phyloP scores from a whole-genome alignment of 2,797 vertebrate species.

The Scolopax rusticola region DNA sequence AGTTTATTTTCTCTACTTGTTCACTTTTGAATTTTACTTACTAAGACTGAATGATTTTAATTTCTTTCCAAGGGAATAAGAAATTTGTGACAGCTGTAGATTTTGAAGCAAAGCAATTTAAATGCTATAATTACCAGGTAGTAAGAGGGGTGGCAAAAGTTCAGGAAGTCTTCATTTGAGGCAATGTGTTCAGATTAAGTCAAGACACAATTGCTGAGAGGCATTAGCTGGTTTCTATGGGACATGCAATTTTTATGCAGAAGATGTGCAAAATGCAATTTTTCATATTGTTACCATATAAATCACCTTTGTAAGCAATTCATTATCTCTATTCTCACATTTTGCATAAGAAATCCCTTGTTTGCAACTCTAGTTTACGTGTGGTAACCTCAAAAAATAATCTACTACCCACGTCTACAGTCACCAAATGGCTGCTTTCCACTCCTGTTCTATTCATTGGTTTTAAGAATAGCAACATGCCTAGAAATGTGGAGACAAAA shows the following conservation, averaged over 20 bases:
- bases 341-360: not conserved
- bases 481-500: not conserved
- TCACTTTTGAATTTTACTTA: not conserved
- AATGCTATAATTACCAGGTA: not conserved
- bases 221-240: not conserved
- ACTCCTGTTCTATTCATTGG: not conserved
- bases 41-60: not conserved
- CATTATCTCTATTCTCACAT: not conserved
- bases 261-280: not conserved
- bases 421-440: not conserved
- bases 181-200: not conserved
- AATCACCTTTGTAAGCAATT: slow-evolving; percentile 11
- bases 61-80: slow-evolving; percentile 1
- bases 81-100: not conserved
- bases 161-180: not conserved
- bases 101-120: slow-evolving; percentile 17
- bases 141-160: not conserved
- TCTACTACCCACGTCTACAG: not conserved
- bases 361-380: not conserved
- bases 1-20: not conserved
- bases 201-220: not conserved
- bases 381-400: not conserved
- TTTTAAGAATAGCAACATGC: slow-evolving; percentile 14
- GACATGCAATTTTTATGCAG: not conserved
- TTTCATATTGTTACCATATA: not conserved